phyloP scores from a whole-genome alignment of 2,113 vertebrate genomes.

The Gallinago media region DNA sequence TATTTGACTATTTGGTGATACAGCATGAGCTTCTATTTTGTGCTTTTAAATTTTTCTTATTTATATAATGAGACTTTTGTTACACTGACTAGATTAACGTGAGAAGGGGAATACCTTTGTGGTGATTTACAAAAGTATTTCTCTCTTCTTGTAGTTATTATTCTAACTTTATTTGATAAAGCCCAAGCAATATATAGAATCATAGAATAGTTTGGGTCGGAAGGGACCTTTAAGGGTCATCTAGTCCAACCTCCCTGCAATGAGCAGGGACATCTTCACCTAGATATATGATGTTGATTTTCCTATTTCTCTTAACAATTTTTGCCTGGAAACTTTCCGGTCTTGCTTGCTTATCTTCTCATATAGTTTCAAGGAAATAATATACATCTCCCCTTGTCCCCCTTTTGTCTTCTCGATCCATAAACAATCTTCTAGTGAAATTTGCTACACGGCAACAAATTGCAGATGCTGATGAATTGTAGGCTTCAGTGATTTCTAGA shows the following conservation, averaged over 20 bases:
- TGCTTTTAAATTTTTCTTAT: not conserved
- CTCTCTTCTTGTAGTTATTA: not conserved
- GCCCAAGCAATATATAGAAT: not conserved
- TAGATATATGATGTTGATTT: not conserved
- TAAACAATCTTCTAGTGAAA: not conserved
- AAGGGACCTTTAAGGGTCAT: not conserved
- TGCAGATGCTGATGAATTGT: not conserved
- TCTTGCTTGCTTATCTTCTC: not conserved
- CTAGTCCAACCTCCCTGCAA: not conserved
- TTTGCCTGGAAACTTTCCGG: not conserved
- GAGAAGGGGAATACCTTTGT: not conserved
- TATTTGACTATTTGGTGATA: not conserved
- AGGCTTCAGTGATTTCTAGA: conserved; percentile 20
- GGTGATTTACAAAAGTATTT: not conserved
- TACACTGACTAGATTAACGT: not conserved
- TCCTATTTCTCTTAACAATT: not conserved
- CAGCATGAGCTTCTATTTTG: not conserved
- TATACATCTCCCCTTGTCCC: not conserved
- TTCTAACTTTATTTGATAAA: not conserved
- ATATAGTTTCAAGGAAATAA: not conserved
- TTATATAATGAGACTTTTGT: not conserved
- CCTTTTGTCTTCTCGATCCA: not conserved
- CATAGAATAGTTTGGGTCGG: not conserved
- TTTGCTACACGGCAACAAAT: not conserved
- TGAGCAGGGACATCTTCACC: not conserved